Conservation (phyloP, 2,888 invertebrate genomes). For the Muscina levida region DNA sequence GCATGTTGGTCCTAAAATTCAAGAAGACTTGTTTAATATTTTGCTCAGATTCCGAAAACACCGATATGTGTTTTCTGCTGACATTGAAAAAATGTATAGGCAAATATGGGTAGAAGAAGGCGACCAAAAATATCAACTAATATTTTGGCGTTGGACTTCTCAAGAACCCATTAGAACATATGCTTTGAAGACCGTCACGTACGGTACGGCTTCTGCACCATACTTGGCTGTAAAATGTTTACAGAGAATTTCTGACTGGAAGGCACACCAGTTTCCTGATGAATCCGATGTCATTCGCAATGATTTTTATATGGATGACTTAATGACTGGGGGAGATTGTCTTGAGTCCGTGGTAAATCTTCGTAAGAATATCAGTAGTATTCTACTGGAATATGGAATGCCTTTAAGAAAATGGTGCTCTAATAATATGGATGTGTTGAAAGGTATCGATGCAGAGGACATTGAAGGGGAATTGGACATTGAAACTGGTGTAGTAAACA, state of each 20-base stretch:
- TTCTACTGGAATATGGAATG: constrained; percentile 11
- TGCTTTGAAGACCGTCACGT: constrained; percentile 63
- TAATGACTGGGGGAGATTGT: no score
- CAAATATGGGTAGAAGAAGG: constrained; percentile 28
- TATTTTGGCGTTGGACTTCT: constrained; percentile 35
- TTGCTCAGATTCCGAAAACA: background rate
- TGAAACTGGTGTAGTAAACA: background rate
- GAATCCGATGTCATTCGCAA: constrained; percentile 50
- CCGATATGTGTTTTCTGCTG: background rate
- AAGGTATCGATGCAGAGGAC: background rate
- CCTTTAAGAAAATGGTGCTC: no score
- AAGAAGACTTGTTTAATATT: constrained; percentile 8
- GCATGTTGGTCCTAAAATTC: constrained; percentile 27
- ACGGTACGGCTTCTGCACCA: constrained; percentile 62
- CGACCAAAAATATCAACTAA: constrained; percentile 43
- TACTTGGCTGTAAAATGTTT: constrained; percentile 62
- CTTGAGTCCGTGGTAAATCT: background rate
- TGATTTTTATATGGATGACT: constrained; percentile 66
- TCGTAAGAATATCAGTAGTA: constrained; percentile 8
- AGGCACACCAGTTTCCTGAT: constrained; percentile 62
- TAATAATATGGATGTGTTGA: no score
- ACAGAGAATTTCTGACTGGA: constrained; percentile 61
- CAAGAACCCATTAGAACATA: constrained; percentile 52
- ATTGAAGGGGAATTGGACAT: constrained; percentile 10
- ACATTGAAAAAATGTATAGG: constrained; percentile 26